Evolutionary conservation across 2,113 vertebrate species (phyloP).

Genomic region (Toxotes jaculatrix): DNA sequence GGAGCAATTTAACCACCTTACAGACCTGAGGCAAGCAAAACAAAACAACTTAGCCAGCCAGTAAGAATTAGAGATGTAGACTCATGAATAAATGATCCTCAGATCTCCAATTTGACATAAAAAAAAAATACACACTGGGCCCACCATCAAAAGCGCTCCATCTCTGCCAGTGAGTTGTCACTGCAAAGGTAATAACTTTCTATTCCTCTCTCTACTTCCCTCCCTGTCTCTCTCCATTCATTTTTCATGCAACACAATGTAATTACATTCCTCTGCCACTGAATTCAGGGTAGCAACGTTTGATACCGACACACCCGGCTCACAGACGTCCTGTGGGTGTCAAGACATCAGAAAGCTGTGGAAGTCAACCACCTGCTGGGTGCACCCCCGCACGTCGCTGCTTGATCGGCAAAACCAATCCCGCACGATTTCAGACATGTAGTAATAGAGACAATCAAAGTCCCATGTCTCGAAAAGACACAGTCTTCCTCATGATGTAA

Average conservation of each 20-base stretch:
- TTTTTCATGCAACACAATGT: constrained; percentile 74
- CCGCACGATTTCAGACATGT: constrained; percentile 28
- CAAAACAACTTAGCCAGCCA: constrained; percentile 65
- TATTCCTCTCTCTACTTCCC: constrained; percentile 14
- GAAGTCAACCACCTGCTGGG: constrained; percentile 69
- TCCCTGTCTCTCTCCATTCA: constrained; percentile 28
- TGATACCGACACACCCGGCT: constrained; percentile 53
- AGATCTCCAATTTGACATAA: constrained; percentile 71
- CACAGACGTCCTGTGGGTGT: constrained; percentile 64
- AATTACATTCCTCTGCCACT: constrained; percentile 64
- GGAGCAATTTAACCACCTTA: constrained; percentile 48
- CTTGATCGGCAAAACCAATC: constrained; percentile 60
- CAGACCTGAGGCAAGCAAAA: constrained; percentile 61
- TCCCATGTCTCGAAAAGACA: constrained; percentile 25
- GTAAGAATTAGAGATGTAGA: constrained; percentile 54
- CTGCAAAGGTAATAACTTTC: constrained; percentile 64
- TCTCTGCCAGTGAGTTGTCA: constrained; percentile 56
- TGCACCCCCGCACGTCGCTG: constrained; percentile 39
- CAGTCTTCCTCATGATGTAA: constrained; percentile 35
- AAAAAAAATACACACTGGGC: constrained; percentile 60
- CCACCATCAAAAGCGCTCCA: constrained; percentile 64
- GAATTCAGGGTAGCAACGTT: constrained; percentile 40
- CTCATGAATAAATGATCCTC: constrained; percentile 73
- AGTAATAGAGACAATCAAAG: constrained; percentile 57
- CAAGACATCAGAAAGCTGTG: constrained; percentile 69